Percentiles rank a stretch among this genome's conserved stretches.
phyloP scores from a whole-genome alignment of 23 tunicate species.

The Aplidium turbinatum region DNA sequence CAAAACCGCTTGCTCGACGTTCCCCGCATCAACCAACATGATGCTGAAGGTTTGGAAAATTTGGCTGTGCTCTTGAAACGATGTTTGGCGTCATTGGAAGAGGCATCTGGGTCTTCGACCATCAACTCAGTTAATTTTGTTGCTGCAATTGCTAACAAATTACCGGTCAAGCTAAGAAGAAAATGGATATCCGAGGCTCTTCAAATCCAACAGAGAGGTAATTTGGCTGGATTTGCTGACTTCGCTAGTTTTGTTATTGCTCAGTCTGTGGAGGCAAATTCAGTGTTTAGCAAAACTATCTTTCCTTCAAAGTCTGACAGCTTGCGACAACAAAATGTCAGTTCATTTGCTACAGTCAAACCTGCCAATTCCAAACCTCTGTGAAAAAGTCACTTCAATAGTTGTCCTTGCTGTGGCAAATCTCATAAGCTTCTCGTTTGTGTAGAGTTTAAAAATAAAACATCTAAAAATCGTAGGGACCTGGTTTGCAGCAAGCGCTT shows the following conservation, averaged over 20 bases:
- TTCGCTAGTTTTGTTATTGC: constrained; percentile 31
- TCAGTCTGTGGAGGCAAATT: constrained; percentile 22
- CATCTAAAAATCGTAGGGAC: background rate
- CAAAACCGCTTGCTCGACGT: background rate
- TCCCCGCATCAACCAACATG: constrained; percentile 4
- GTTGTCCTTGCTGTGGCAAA: background rate
- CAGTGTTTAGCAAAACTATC: constrained; percentile 6
- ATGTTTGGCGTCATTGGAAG: constrained; percentile 15
- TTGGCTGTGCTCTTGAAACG: constrained; percentile 7
- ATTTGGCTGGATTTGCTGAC: constrained; percentile 15
- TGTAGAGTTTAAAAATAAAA: background rate
- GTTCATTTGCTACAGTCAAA: too few relatives aligned
- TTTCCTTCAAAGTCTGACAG: too few relatives aligned
- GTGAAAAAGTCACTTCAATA: too few relatives aligned
- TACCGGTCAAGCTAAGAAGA: background rate
- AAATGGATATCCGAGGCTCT: constrained; percentile 22
- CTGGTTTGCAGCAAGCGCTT: background rate
- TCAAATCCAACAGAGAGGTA: background rate
- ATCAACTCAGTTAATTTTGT: too few relatives aligned
- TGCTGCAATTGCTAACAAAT: too few relatives aligned
- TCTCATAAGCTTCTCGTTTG: background rate
- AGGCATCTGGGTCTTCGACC: background rate
- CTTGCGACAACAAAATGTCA: too few relatives aligned
- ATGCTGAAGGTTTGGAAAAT: constrained; percentile 26
- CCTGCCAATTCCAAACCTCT: too few relatives aligned